Conservation (phyloP, 2,113 vertebrate genomes). For the Calypte anna region DNA sequence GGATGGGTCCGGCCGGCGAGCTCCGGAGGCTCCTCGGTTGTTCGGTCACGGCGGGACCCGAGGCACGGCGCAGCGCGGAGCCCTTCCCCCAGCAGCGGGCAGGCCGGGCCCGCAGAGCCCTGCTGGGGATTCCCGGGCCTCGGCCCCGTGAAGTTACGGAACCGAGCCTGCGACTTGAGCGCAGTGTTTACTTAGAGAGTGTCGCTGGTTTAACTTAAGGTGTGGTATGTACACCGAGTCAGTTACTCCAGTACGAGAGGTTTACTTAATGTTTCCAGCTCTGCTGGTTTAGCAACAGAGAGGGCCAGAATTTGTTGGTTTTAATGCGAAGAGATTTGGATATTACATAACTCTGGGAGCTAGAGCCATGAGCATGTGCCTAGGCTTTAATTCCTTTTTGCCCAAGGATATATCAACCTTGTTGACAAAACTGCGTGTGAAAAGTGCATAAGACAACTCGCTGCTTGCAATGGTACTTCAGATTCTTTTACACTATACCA, state of each 20-base stretch:
- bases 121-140: rapidly evolving
- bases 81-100: not conserved
- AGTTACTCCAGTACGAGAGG: not conserved
- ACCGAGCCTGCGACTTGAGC: rapidly evolving
- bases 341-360: not conserved
- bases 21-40: not conserved
- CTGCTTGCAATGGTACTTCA: not conserved
- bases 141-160: not conserved
- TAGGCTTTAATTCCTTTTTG: not conserved
- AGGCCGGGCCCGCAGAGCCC: no score
- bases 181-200: not conserved
- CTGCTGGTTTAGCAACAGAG: slow-evolving; percentile 31
- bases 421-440: not conserved
- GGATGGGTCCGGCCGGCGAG: no score
- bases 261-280: not conserved
- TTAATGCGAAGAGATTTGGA: not conserved
- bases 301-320: not conserved
- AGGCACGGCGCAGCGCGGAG: no score
- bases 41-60: not conserved
- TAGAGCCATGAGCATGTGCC: not conserved
- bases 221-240: not conserved
- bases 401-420: not conserved
- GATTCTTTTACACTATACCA: not conserved
- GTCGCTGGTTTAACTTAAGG: not conserved
- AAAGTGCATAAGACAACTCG: not conserved